Evolutionary conservation across 1,140 invertebrate species (phyloP), one percentile per base, ranked within the genome.

Genomic region (Cephus cinctus): DNA sequence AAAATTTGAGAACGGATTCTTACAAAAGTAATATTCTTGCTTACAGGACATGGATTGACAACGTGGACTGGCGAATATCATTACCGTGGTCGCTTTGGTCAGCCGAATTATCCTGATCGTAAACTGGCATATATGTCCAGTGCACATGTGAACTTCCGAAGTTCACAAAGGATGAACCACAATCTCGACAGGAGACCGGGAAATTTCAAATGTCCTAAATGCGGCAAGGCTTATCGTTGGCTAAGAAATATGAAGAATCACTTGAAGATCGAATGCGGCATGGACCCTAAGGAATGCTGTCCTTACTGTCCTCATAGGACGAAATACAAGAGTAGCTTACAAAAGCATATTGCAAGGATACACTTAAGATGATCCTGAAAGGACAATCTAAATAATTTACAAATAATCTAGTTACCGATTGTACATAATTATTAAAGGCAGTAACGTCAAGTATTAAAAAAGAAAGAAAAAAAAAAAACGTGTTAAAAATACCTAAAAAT

Each of bases 211-310:
- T 83, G 81, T 52, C 72, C 73, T 1, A 73, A 74, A n/a, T 83
- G 81, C 58, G 73, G 69, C 39, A 79, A 79, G 41, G 63, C 62
- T 2, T 82, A 82, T 53, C 72, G 70, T 1, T 74, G 76, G 60
- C 61, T 78, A 11, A 67, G 78, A 20, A 80, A 80, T 54, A 71
- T 82, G 54, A 75, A 69, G 41, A 68, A 74, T 15, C 82, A 84
- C 50, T 50, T 78, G 50, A 79, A 74, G 25, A 75, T 80, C 36
- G 65, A 78, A 35, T 78, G 76, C 31, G 73, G 75, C 21, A 68
- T 75, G 44, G 75, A 78, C 34, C 76, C 76, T 1, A 75, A 69
- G 41, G 74, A 77, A 48, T 71, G 66, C 32, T 79, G 76, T 45
- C 71, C 73, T 0, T 74, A 74, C 47, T 79, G 77, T 50, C 67